A percentile compares a stretch with the other conserved stretches of the same genome.
These are phyloP conservation scores for Andrena dorsata DNA, from an alignment of 2,888 invertebrate genomes.

Conservation along the genomic window DNA sequence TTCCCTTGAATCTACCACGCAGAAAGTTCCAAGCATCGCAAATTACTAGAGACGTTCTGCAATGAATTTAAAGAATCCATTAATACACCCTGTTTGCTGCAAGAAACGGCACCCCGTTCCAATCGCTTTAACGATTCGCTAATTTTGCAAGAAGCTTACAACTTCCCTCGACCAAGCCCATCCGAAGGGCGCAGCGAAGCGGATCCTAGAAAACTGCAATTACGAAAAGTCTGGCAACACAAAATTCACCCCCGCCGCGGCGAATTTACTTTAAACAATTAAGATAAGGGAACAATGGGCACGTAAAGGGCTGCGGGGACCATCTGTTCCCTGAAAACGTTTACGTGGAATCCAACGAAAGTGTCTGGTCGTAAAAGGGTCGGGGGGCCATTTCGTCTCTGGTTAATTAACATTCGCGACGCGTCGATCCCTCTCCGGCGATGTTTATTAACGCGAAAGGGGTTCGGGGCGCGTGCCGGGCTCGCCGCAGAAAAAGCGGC, in stretches of 20 bases:
- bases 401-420: slow-evolving; percentile 25
- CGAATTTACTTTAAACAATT: slow-evolving; percentile 32
- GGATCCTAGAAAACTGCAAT: neutral
- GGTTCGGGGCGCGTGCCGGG: neutral
- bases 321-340: slow-evolving; percentile 22
- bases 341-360: slow-evolving; percentile 12
- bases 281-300: slow-evolving; percentile 15
- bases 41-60: slow-evolving; percentile 6
- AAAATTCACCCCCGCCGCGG: slow-evolving; percentile 4
- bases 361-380: slow-evolving; percentile 18
- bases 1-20: neutral
- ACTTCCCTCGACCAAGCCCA: neutral
- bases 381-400: neutral
- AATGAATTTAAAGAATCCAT: slow-evolving; percentile 23
- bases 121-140: slow-evolving; percentile 18
- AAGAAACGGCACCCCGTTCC: neutral
- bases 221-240: slow-evolving; percentile 5
- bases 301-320: slow-evolving; percentile 1
- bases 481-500: slow-evolving; percentile 9
- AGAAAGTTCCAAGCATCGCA: neutral
- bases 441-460: slow-evolving; percentile 25
- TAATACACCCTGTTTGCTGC: neutral
- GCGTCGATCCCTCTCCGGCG: neutral
- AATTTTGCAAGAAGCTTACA: slow-evolving; percentile 3
- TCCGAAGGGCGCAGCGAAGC: neutral